Evolutionary conservation across 2,113 vertebrate species (phyloP), one percentile per base, ranked within the genome.

Genomic region (Microcebus griseorufus): DNA sequence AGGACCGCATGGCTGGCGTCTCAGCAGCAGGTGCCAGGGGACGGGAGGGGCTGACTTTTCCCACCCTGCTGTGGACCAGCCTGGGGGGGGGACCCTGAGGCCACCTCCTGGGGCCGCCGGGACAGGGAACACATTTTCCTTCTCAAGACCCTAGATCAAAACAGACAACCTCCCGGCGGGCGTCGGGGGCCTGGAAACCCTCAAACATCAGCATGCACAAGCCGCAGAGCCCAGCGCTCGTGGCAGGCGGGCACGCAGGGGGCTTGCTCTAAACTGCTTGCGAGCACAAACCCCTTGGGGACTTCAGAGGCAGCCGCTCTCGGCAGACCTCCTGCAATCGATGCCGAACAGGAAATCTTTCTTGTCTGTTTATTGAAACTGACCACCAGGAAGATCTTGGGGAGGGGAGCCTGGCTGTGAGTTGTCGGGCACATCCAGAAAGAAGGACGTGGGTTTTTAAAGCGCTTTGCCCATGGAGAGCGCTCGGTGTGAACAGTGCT

Each of bases 241-340:
- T 69, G 18, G 7, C 70, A 48, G n/a, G 25, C 48, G 2, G 1
- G 5, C 51, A 9, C 32, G 12, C 32, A 1, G 20, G 23, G 32
- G 45, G 22, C 72, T 23, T 10, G 2, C 25, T 17, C 65, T 14
- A 45, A 78, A 32, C 84, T 12, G 25, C 64, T 18, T 45, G 45
- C 1, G 3, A 70, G 78, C 39, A 39, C 51, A 4, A 0, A 10
- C 32, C 25, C 17, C 18, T 37, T 3, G 6, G 62, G 87, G 64
- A 37, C 70, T 53, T 53, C 16, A 3, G 12, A 51, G 34, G 83
- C 32, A 42, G 83, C 10, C n/a, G 20, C 76, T 22, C 20, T 13
- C 27, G 4, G 2, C 20, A 2, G 25, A 17, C 58, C 37, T 16
- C 8, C 39, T 2, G 39, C 45, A 0, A 0, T 23, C 1, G 0